These are phyloP conservation scores for Drosophila sechellia DNA, from an alignment of 1,140 invertebrate species.

Conservation along the genomic window DNA sequence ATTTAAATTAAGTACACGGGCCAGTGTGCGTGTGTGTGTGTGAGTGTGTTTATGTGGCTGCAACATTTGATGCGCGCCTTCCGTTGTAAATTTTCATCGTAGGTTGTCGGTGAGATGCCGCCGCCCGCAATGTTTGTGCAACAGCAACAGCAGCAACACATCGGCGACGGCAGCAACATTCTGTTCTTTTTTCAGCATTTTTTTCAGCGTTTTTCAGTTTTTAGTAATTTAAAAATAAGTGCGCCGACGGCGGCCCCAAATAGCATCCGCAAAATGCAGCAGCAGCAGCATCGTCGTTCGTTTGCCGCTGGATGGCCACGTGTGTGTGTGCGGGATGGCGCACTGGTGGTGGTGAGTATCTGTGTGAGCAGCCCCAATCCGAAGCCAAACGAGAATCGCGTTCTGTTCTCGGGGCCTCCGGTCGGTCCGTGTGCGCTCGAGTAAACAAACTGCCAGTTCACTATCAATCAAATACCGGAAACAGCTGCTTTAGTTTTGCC, in stretches of 20 bases:
- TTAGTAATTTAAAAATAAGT: conserved; percentile 83
- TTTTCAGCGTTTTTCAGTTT: conserved; percentile 53
- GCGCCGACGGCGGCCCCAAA: conserved; percentile 79
- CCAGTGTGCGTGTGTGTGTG: conserved; percentile 27
- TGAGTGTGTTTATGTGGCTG: conserved; percentile 65
- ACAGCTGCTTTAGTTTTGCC: conserved; percentile 84
- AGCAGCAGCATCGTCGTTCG: conserved; percentile 34
- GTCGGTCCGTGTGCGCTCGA: conserved; percentile 68
- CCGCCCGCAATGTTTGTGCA: conserved; percentile 65
- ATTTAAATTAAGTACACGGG: conserved; percentile 74
- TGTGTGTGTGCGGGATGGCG: neutral
- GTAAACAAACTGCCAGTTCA: conserved; percentile 84
- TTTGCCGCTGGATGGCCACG: conserved; percentile 36
- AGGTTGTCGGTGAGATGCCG: conserved; percentile 43
- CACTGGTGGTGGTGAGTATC: conserved; percentile 17
- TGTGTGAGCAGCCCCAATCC: conserved; percentile 47
- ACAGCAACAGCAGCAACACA: conserved; percentile 28
- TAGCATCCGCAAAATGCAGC: conserved; percentile 80
- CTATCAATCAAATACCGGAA: conserved; percentile 85
- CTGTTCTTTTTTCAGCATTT: conserved; percentile 14
- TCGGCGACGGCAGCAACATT: conserved; percentile 40
- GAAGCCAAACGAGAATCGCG: conserved; percentile 37
- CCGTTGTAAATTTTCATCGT: conserved; percentile 63
- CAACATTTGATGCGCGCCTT: conserved; percentile 75
- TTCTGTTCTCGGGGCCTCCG: conserved; percentile 42